Conservation (phyloP, 2,113 vertebrate genomes). For the Oplegnathus fasciatus region DNA sequence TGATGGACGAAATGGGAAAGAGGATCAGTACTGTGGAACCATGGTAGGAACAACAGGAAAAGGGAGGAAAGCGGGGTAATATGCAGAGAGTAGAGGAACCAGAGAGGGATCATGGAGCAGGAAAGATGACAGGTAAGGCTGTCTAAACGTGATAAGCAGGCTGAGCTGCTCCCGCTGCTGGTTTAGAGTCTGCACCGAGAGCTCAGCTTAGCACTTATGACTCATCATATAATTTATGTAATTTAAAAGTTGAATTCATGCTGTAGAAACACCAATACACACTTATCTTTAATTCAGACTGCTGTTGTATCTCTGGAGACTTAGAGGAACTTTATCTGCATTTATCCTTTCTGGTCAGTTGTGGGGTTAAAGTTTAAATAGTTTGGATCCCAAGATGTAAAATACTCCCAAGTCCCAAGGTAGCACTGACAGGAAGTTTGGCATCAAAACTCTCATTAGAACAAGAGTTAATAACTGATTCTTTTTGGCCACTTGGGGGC, state of each 20-base stretch:
- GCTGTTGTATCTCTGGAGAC: neutral
- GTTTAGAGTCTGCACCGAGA: constrained; percentile 13
- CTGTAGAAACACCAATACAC: constrained; percentile 14
- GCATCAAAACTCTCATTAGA: too few species aligned
- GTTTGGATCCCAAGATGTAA: neutral
- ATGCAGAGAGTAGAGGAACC: constrained; percentile 34
- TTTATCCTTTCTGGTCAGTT: neutral
- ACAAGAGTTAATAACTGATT: too few species aligned
- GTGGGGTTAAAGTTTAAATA: neutral
- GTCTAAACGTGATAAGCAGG: constrained; percentile 40
- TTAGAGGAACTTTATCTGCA: neutral
- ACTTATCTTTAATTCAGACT: neutral
- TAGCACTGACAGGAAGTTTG: neutral
- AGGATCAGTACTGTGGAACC: constrained; percentile 40
- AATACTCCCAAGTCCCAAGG: neutral
- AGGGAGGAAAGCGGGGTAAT: constrained; percentile 15
- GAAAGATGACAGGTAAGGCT: constrained; percentile 51
- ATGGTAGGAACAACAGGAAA: constrained; percentile 42
- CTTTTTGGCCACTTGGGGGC: too few species aligned
- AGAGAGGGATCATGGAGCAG: neutral
- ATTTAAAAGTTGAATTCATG: constrained; percentile 10
- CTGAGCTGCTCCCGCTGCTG: constrained; percentile 31
- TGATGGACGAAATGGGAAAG: constrained; percentile 64
- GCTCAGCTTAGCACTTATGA: constrained; percentile 40
- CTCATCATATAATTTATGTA: constrained; percentile 27